These are phyloP conservation scores for Oegoconia quadripuncta DNA, from an alignment of 2,888 invertebrate species.

Conservation along the genomic window DNA sequence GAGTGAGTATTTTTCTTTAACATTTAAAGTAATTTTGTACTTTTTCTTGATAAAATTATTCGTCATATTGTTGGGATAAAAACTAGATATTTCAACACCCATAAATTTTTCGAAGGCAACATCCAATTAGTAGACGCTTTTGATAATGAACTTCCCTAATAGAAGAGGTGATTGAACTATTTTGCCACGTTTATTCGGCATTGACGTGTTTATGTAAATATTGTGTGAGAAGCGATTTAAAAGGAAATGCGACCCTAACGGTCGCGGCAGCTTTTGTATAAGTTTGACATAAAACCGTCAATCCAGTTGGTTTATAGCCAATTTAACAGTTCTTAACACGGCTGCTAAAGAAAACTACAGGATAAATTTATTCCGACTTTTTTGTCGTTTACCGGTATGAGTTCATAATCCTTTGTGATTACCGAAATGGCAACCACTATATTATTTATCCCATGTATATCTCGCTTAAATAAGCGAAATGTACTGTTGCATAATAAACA, in stretches of 20 bases:
- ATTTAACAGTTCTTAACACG: slow-evolving; percentile 24
- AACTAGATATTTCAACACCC: no score
- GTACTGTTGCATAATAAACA: no score
- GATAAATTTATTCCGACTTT: not conserved
- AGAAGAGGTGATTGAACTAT: not conserved
- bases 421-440: no score
- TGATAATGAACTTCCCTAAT: slow-evolving; percentile 1
- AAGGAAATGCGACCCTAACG: slow-evolving; percentile 44
- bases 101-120: no score
- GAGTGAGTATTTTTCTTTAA: no score
- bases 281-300: slow-evolving; percentile 32
- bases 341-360: slow-evolving; percentile 1
- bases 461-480: no score
- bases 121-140: no score
- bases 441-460: no score
- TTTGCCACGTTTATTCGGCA: no score
- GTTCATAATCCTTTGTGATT: not conserved
- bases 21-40: no score
- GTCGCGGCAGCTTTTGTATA: slow-evolving; percentile 32
- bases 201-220: slow-evolving; percentile 11
- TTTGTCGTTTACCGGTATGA: not conserved
- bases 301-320: slow-evolving; percentile 39
- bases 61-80: no score
- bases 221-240: slow-evolving; percentile 9
- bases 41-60: no score